Evolutionary conservation across 2,113 vertebrate species (phyloP).

Genomic region (Aix galericulata): DNA sequence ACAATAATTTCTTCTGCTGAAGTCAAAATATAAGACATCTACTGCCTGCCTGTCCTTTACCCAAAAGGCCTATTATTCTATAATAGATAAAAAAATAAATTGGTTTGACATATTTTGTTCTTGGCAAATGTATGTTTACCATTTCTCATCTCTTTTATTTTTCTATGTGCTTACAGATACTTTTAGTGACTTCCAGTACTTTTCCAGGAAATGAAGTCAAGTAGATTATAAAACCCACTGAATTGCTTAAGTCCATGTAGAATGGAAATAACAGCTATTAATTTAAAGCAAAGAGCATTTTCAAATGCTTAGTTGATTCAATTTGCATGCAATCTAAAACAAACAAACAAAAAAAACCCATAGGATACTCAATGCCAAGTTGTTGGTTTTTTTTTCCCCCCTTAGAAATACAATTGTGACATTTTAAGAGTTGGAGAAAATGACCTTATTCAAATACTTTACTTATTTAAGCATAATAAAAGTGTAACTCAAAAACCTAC

Average conservation of each 20-base stretch:
- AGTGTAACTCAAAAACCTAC: background rate
- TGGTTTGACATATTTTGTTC: constrained; percentile 39
- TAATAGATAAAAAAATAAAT: constrained; percentile 1
- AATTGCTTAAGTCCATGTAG: background rate
- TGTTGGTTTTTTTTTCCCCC: background rate
- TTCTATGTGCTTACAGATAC: background rate
- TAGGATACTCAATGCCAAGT: background rate
- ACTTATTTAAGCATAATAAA: background rate
- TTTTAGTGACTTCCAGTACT: background rate
- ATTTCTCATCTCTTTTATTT: background rate
- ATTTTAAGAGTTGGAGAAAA: background rate
- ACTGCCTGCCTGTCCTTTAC: constrained; percentile 2
- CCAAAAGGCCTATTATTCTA: background rate
- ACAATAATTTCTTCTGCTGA: constrained; percentile 8
- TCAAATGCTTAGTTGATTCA: background rate
- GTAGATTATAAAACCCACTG: background rate
- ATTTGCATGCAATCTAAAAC: background rate
- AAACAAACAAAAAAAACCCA: too few species aligned
- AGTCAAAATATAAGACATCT: constrained; percentile 36
- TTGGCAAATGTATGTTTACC: constrained; percentile 23
- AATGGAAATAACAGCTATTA: background rate
- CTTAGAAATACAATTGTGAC: background rate
- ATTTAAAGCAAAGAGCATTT: background rate
- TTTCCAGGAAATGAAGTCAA: background rate
- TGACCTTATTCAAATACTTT: background rate